phyloP scores from a whole-genome alignment of 2,888 invertebrate species.

The Eristalis tenax region DNA sequence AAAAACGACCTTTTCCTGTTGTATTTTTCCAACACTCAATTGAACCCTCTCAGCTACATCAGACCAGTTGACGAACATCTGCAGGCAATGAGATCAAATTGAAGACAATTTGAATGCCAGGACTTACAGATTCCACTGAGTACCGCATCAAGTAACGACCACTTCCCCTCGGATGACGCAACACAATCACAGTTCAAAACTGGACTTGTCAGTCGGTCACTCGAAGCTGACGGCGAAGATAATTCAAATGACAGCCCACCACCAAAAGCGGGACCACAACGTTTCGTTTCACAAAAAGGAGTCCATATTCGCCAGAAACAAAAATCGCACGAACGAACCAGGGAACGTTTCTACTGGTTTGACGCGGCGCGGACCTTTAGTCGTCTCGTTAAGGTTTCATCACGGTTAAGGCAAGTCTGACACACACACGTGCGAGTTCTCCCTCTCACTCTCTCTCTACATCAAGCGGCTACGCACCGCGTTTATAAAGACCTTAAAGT shows the following conservation, averaged over 20 bases:
- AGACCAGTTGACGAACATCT: background rate
- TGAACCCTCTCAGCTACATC: too few species aligned
- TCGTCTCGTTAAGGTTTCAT: constrained; percentile 30
- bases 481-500: constrained; percentile 4
- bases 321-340: background rate
- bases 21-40: too few species aligned
- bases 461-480: constrained; percentile 13
- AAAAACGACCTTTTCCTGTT: too few species aligned
- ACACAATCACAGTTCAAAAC: constrained; percentile 17
- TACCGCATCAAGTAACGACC: background rate
- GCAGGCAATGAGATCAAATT: background rate
- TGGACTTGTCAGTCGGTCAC: constrained; percentile 49
- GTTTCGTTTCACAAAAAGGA: background rate
- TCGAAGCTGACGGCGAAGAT: constrained; percentile 24
- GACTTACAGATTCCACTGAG: too few species aligned
- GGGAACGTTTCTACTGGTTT: background rate
- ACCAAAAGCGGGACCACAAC: constrained; percentile 14
- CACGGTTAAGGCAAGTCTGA: constrained; percentile 9
- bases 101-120: background rate
- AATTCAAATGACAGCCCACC: constrained; percentile 46
- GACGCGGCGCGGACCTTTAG: constrained; percentile 16
- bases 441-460: too few species aligned
- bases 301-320: background rate
- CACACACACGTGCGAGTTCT: background rate
- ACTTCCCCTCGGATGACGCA: background rate